Base-by-base conservation (phyloP, 2,888 invertebrate species). In the Philopedon plagiatum region DNA sequence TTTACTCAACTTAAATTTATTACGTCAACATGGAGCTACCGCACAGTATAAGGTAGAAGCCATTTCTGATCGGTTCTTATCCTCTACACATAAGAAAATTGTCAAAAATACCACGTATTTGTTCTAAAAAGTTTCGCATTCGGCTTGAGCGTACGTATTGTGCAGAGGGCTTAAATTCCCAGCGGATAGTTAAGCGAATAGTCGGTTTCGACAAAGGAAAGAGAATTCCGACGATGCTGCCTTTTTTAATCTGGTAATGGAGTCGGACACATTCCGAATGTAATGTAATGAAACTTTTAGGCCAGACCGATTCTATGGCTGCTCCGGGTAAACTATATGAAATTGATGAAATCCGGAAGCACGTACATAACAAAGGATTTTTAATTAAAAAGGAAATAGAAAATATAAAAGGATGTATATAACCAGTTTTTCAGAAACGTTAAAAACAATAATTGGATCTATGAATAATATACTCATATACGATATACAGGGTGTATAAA, bases 171-270 rank as follows among this genome's bases (percentile, higher is more conserved):
- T 63, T 46, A 37, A 70, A 70, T 70, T 70, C 70, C 70, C 70
- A 23, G 23, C 49, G 70, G 70, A 63, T 49, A 70, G 70, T 69
- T 69, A 34, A 69, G 62, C 69, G 69, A 69, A 71, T 71, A 61
- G 65, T 64, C 65, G 44, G 49, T 61, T 63, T 70, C 70, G 63
- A 70, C 63, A 70, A 70, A 70, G 63, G 49, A 56, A 72, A 67
- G 56, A 56, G 66, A 67, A 72, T 62, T 56, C 67, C 72, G 32
- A 32, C 67, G 58, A 58, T 61, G 68, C 73, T 62, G 71, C 75
- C 74, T 76, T 76, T 79, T 80, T 79, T 78, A 80, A 79, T 79
- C 75, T 76, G 58, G 78, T 79, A 79, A 79, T 78, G 78, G 79
- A 78, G 76, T 77, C 76, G 75, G 76, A 77, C 77, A 77, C 77